Evolutionary conservation across 2,113 vertebrate species (phyloP), one percentile per base, ranked within the genome.

Genomic region (Muscicapa adusta): DNA sequence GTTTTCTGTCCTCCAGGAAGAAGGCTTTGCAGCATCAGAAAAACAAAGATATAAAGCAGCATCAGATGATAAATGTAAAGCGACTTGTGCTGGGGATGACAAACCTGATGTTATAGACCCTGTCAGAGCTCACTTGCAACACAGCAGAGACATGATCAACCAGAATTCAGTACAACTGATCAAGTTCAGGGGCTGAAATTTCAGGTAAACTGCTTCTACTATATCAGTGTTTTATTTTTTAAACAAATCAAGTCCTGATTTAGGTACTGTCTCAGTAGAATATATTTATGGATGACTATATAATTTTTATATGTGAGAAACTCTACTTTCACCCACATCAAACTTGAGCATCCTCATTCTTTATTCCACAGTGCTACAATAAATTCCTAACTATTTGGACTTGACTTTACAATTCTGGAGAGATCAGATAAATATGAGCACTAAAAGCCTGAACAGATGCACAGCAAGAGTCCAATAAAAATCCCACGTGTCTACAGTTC

Each of bases 1-100:
- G 36, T 79, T 88, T 85, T 91, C 62, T 92, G 31, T 50, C 50
- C 17, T 95, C 79, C 83, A 97, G 97, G 91, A 96, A 91, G 72
- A 96, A 96, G 94, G 88, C 18, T 47, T 67, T 88, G 78, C 54
- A 92, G 63, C 79, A 83, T 40, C 58, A 90, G 42, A 38, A 94
- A 54, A 75, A 83, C 65, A 93, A 92, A 87, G 90, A 48, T 42
- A 43, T 45, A 58, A 76, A 88, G 38, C 83, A 85, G 48, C 19
- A 65, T 56, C 53, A n/a, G 23, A 62, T 6, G 45, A 67, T 53
- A 66, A 92, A 58, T 4, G 12, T 88, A 19, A 86, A 92, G 48
- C 2, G 33, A 80, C 53, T 91, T 51, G 58, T 56, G 29, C 9
- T 68, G 56, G 50, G 93, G 63, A 82, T 11, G 11, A 67, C 43